These are phyloP conservation scores for Cyclargus thomasi DNA, from an alignment of 1,140 invertebrate species.

Conservation along the genomic window DNA sequence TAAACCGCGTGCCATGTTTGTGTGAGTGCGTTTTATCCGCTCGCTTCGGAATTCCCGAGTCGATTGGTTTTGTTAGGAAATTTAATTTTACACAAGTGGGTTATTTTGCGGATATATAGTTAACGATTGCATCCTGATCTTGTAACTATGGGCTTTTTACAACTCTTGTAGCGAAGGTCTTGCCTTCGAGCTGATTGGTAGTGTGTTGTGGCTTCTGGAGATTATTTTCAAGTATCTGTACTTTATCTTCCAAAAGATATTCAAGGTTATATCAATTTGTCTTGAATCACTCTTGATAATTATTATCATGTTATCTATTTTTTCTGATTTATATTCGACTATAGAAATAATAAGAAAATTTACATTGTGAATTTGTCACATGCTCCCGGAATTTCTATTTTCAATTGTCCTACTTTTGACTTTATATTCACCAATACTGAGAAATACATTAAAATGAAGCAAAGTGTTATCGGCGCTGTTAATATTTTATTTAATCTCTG, in stretches of 20 bases:
- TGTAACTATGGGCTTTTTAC: not conserved
- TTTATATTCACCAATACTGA: not conserved
- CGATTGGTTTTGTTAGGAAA: slow-evolving; percentile 45
- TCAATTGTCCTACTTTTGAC: not conserved
- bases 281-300: no score
- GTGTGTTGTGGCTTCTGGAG: not conserved
- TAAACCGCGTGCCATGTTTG: slow-evolving; percentile 17
- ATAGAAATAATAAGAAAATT: no score
- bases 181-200: not conserved
- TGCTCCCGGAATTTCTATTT: not conserved
- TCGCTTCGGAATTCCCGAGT: slow-evolving; percentile 41
- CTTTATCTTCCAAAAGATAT: no score
- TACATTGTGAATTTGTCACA: no score
- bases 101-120: slow-evolving; percentile 30
- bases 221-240: not conserved
- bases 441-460: no score
- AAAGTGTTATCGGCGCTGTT: no score
- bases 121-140: slow-evolving; percentile 11
- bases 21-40: slow-evolving; percentile 41
- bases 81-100: slow-evolving; percentile 34
- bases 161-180: not conserved
- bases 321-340: no score
- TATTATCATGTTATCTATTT: no score
- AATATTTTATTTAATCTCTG: no score
- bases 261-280: no score